phyloP scores from a whole-genome alignment of 2,888 invertebrate species.

The Pherbina coryleti region DNA sequence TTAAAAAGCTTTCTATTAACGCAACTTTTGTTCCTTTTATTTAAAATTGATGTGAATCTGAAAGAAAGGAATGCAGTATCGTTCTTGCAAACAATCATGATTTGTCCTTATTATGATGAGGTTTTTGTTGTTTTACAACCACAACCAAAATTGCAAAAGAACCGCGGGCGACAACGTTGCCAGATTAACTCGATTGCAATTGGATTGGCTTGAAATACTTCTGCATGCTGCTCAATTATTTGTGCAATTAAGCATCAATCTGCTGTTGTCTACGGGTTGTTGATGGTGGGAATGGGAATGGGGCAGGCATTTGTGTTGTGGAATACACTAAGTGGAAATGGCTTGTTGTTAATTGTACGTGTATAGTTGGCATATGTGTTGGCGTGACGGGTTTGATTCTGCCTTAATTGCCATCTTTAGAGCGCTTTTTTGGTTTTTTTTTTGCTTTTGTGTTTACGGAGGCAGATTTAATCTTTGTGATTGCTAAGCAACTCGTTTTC shows the following conservation, averaged over 20 bases:
- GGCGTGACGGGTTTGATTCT: not conserved
- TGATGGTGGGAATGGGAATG: constrained; percentile 3
- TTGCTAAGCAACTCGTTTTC: no score
- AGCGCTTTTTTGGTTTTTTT: not conserved
- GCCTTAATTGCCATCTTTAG: not conserved
- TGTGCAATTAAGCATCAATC: constrained; percentile 35
- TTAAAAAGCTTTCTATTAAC: no score
- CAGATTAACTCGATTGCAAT: not conserved
- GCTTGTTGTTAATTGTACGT: not conserved
- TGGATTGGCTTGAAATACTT: constrained; percentile 7
- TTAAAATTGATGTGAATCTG: no score
- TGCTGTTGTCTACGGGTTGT: not conserved
- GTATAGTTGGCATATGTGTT: not conserved
- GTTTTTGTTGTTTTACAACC: not conserved
- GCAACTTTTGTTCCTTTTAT: no score
- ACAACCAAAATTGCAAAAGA: not conserved
- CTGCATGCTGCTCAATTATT: constrained; percentile 1
- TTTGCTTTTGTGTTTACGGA: not conserved
- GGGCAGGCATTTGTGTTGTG: not conserved
- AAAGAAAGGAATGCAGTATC: no score
- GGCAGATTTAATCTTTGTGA: no score
- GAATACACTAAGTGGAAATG: not conserved
- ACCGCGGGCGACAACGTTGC: no score
- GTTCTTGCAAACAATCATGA: not conserved
- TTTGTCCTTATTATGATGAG: not conserved